phyloP scores from a whole-genome alignment of 2,888 invertebrate genomes.

The Prenolepis imparis region DNA sequence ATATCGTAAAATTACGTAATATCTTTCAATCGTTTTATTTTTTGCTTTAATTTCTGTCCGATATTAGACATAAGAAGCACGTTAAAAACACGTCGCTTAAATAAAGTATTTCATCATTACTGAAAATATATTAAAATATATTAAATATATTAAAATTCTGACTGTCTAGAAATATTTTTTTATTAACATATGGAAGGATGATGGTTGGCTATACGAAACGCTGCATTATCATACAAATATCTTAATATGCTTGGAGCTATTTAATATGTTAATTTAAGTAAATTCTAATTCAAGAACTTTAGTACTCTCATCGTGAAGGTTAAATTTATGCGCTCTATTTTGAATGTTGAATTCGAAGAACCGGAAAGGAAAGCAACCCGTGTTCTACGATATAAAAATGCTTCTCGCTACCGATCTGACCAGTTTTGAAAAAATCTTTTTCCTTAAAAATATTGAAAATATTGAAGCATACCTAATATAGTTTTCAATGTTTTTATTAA shows the following conservation, averaged over 20 bases:
- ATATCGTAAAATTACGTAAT: slow-evolving; percentile 40
- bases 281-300: neutral
- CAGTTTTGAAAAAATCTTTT: neutral
- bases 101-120: neutral
- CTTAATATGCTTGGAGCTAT: neutral
- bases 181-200: neutral
- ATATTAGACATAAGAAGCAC: neutral
- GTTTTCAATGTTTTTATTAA: neutral
- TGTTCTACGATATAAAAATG: neutral
- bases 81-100: neutral
- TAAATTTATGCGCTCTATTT: neutral
- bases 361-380: neutral
- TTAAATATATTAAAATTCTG: neutral
- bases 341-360: neutral
- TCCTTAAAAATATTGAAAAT: neutral
- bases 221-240: neutral
- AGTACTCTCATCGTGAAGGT: no score
- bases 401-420: neutral
- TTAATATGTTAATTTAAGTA: neutral
- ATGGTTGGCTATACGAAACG: neutral
- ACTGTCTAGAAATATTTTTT: neutral
- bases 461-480: neutral
- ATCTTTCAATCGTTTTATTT: neutral
- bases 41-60: neutral
- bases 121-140: neutral